phyloP scores from a whole-genome alignment of 2,113 vertebrate species.

The Azemiops feae region DNA sequence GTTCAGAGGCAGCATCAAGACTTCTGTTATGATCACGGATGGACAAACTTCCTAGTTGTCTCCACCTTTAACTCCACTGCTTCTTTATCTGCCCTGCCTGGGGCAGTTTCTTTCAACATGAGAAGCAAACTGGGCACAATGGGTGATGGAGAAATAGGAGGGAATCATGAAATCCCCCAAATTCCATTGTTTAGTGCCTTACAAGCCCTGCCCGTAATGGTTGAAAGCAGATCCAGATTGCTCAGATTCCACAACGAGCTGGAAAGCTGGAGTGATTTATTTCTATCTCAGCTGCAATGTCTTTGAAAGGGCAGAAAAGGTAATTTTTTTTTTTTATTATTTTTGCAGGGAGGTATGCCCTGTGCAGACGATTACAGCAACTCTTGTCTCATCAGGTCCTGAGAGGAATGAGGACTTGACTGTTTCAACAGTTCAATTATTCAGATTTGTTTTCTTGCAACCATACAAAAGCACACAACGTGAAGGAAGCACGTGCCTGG shows the following conservation, averaged over 20 bases:
- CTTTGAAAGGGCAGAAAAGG: neutral
- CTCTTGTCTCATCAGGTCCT: neutral
- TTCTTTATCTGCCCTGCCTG: neutral
- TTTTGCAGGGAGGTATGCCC: neutral
- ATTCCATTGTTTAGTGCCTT: neutral
- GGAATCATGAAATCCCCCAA: neutral
- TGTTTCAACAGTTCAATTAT: neutral
- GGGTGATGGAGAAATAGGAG: neutral
- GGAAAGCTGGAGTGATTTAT: neutral
- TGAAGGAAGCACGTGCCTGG: neutral
- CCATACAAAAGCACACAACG: neutral
- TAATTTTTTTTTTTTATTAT: neutral
- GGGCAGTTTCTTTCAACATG: neutral
- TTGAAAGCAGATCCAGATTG: neutral
- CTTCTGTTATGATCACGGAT: neutral
- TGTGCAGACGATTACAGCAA: neutral
- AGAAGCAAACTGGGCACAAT: neutral
- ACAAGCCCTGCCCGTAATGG: neutral
- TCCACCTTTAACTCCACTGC: no score
- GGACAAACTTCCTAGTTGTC: neutral
- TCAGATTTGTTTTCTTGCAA: neutral
- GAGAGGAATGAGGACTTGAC: neutral
- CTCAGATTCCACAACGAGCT: neutral
- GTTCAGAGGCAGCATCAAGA: neutral
- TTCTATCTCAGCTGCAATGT: neutral